phyloP scores from a whole-genome alignment of 2,888 invertebrate species.

The Lucinisca nassula region DNA sequence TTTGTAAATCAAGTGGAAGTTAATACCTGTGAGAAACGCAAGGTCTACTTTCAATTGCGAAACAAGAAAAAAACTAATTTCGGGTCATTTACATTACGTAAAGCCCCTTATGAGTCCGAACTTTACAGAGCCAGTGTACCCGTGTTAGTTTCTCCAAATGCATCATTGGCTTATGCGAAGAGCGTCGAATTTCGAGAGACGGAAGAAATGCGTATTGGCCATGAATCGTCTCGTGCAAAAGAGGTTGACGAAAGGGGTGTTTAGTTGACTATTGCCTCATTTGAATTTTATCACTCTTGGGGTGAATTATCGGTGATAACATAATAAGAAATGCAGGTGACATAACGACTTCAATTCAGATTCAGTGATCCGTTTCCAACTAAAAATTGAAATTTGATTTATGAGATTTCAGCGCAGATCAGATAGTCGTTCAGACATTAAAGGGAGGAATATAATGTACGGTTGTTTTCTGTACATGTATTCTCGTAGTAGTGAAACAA shows the following conservation, averaged over 20 bases:
- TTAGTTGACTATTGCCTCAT: not conserved
- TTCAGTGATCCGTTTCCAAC: not conserved
- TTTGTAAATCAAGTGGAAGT: not conserved
- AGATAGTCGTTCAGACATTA: too few species aligned
- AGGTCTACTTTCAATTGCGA: not conserved
- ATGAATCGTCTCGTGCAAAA: too few species aligned
- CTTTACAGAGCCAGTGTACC: too few species aligned
- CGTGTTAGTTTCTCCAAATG: too few species aligned
- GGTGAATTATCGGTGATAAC: not conserved
- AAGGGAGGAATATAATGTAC: too few species aligned
- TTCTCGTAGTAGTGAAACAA: too few species aligned
- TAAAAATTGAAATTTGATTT: not conserved
- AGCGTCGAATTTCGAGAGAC: too few species aligned
- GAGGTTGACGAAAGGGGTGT: not conserved
- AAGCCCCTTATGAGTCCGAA: too few species aligned
- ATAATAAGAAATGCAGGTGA: slow-evolving; percentile 4
- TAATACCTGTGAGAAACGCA: not conserved
- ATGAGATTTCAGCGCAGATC: too few species aligned
- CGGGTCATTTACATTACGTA: not conserved
- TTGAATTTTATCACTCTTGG: not conserved
- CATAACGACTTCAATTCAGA: not conserved
- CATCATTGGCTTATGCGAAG: too few species aligned
- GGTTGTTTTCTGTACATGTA: too few species aligned
- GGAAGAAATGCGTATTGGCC: too few species aligned
- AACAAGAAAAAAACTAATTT: not conserved